phyloP scores from a whole-genome alignment of 1,140 invertebrate species.

The Stegodyphus mimosarum region DNA sequence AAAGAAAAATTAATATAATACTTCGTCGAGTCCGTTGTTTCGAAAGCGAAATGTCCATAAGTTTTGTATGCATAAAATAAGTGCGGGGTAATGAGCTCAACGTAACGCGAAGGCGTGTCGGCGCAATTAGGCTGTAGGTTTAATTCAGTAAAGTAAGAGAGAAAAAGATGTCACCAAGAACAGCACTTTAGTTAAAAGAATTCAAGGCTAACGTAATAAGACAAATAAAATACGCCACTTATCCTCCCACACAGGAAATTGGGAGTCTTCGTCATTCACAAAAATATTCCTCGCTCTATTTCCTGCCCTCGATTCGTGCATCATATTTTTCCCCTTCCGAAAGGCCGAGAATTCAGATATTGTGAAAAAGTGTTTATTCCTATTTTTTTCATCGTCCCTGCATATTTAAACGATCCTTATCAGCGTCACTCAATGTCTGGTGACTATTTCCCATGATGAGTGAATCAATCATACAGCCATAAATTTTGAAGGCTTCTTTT shows the following conservation, averaged over 20 bases:
- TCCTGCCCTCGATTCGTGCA: background rate
- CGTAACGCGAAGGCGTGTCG: slow-evolving; percentile 41
- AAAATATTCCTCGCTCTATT: slow-evolving; percentile 17
- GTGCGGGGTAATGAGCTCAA: background rate
- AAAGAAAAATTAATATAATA: no score
- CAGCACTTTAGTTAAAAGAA: slow-evolving; percentile 58
- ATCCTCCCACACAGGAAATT: slow-evolving; percentile 44
- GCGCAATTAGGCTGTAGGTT: slow-evolving; percentile 37
- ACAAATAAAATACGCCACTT: slow-evolving; percentile 41
- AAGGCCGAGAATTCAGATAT: background rate
- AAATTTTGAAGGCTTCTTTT: no score
- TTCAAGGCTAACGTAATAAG: slow-evolving; percentile 41
- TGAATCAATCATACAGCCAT: no score
- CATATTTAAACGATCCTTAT: no score
- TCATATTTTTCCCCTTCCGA: background rate
- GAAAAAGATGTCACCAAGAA: slow-evolving; percentile 45
- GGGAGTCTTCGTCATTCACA: slow-evolving; percentile 18
- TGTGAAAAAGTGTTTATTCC: background rate
- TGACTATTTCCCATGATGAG: no score
- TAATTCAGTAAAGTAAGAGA: slow-evolving; percentile 22
- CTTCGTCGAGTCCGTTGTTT: no score
- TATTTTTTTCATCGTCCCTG: no score
- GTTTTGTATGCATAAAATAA: no score
- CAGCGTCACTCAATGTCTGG: no score
- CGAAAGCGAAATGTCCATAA: no score